Base-by-base conservation (phyloP, 2,113 vertebrate genomes). In the Heterotilapia buettikoferi region DNA sequence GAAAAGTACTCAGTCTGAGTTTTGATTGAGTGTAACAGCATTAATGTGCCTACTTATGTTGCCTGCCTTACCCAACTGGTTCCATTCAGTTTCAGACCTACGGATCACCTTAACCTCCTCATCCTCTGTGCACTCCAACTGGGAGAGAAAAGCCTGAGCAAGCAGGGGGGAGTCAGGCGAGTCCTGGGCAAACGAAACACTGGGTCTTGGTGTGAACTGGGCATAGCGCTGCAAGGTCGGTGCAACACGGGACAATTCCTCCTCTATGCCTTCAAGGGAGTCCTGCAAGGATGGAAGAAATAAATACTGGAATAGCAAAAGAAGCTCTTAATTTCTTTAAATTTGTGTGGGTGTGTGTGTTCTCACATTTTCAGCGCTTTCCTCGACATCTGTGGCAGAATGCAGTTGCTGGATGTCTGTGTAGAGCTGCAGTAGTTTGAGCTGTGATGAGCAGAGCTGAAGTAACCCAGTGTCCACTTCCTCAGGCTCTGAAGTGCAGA, bases 361-460 rank as follows among this genome's bases (percentile, higher is more conserved):
- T 19, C 45, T 16, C 84, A 97, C 95, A 4, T 96, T 95, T 56
- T 92, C 86, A 3, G 90, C 6, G 26, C 29, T 50, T 40, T 56
- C 29, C 29, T 94, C 85, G 2, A n/a, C 45, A 54, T 81, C 14
- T 94, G 95, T 53, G 93, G 89, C 59, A 88, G 96, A 94, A 90
- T 98, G 96, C 4, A 98, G 94, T 24, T 97, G 94, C 87, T 94
- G 96, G 85, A 99, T 96, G n/a, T 98, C 96, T 4, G 97, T 95
- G 94, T 98, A 98, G 80, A 99, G 98, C 85, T 97, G 97, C 5
- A 99, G 96, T 43, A 99, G 93, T 85, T 97, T 98, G 68, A 98
- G 92, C 92, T 98, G 98, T 36, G 94, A 97, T 8, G 96, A 94
- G 83, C 98, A 99, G 87, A 98, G 97, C 80, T 98, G 97, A 4